These are phyloP conservation scores for Malthinus seriepunctatus DNA, from an alignment of 2,888 invertebrate genomes.

Conservation along the genomic window DNA sequence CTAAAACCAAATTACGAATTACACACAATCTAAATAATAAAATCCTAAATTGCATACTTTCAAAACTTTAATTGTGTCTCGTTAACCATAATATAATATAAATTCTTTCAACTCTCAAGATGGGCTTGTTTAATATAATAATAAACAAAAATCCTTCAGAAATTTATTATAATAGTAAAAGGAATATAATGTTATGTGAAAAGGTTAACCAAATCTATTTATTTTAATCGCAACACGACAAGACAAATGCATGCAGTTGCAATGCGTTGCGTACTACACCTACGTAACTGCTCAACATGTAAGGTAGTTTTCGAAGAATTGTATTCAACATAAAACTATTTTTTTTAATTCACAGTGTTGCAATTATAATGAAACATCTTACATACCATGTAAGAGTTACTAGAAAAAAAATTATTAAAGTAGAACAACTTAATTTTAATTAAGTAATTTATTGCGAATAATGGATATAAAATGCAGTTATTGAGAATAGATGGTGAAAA, in stretches of 20 bases:
- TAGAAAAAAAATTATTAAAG: not conserved
- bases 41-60: too few species aligned
- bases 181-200: not conserved
- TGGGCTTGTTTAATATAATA: too few species aligned
- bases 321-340: conserved; percentile 10
- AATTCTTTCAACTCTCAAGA: too few species aligned
- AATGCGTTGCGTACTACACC: conserved; percentile 20
- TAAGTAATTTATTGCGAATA: too few species aligned
- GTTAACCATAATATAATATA: too few species aligned
- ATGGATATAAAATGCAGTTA: too few species aligned
- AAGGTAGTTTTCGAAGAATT: conserved; percentile 14
- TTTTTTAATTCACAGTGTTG: not conserved
- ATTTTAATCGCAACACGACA: conserved; percentile 11
- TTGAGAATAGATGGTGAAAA: too few species aligned
- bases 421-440: not conserved
- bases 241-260: conserved; percentile 26
- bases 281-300: conserved; percentile 14
- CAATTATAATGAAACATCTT: conserved; percentile 6
- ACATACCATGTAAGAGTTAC: not conserved
- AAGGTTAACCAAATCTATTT: conserved; percentile 1
- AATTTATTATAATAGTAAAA: too few species aligned
- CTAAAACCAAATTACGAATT: too few species aligned
- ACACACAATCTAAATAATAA: too few species aligned
- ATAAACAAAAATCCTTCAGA: too few species aligned
- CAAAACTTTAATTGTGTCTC: too few species aligned